Base-by-base conservation (phyloP, 2,888 invertebrate genomes). In the Luffia ferchaultella region DNA sequence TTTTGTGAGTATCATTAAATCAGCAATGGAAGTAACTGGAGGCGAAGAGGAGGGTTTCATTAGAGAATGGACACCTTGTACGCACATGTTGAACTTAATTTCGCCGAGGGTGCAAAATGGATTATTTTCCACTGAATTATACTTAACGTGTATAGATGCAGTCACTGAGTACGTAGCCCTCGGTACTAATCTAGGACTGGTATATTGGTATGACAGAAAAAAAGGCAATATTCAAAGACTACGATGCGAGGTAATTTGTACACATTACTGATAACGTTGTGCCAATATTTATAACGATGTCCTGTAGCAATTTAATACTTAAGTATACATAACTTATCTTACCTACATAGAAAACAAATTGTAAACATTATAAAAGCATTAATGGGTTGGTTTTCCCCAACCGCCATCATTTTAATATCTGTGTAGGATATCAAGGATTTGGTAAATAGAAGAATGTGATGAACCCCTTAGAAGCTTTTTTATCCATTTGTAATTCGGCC, bases 121-220 rank as follows among this genome's bases (percentile, higher is more conserved):
- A 2, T 72, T 95, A 58, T 93, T 93, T 70, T 88, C 90, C 15
- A 88, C 87, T 63, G 91, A 93, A 67, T 76, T 95, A 44, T 84
- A 79, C 68, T 82, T 95, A 52, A 96, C 95, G 1, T 94, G 94
- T 65, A 85, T 96, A 42, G 94, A 94, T 77, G 91, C 88, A n/a
- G 86, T 93, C 43, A 86, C 88, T 16, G 92, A 93, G 60, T 95
- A 91, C 68, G 87, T 96, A 56, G 95, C 92, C 1, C 70, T 96
- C 50, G 96, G 96, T 1, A 93, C 93, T 1, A 95, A 94, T 75
- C 88, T 90, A 16, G 96, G 96, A 1, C 78, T 94, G 50, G 89
- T 95, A 19, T 96, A 94, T 70, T 93, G 96, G 92, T 95, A 91
- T 68, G 90, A 94, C 70, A 86, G 96, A 54, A 88, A 88, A 56